Evolutionary conservation across 2,113 vertebrate genomes (phyloP), one percentile per base, ranked within the genome.

Genomic region (Phycodurus eques): DNA sequence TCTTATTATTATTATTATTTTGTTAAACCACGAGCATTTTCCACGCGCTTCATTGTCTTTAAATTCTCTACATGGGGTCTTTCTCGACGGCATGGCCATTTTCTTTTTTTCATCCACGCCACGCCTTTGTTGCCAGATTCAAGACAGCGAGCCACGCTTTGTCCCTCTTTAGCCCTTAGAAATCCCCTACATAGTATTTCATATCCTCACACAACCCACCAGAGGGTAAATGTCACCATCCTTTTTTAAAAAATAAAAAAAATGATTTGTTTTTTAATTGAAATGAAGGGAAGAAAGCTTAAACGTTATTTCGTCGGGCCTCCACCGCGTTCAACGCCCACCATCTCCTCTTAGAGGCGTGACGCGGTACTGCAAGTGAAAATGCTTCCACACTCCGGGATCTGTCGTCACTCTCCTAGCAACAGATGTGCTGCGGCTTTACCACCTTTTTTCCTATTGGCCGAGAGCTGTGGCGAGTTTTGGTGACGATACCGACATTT

Each of bases 91-190:
- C 86, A 90, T 85, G 88, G 90, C 90, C 90, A 89, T 92, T 88
- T 39, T 39, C 6, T 39, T 27, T 91, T 88, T 60, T 61, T 35
- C 15, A 79, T 70, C 86, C 87, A 73, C 76, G 67, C 92, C 92
- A 93, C 92, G 90, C 92, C 92, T 93, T 93, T 91, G 90, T 92
- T 90, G 80, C 85, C 85, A 83, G 85, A 54, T 86, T 83, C 73
- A 73, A 77, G 79, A 77, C 76, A 79, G 73, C 17, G 49, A 80
- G 68, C 80, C 83, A 78, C 74, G 70, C 82, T 83, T 80, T 69
- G 68, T 12, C 12, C 1, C 57, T 51, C 44, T 27, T 7, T 31
- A 20, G 2, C 64, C 27, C 44, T 11, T 7, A 5, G 39, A 35
- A 47, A 43, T 1, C 9, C 10, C 19, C 11, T 12, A 64, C 13